Evolutionary conservation across 2,888 invertebrate species (phyloP).

Genomic region (Anodontia alba): DNA sequence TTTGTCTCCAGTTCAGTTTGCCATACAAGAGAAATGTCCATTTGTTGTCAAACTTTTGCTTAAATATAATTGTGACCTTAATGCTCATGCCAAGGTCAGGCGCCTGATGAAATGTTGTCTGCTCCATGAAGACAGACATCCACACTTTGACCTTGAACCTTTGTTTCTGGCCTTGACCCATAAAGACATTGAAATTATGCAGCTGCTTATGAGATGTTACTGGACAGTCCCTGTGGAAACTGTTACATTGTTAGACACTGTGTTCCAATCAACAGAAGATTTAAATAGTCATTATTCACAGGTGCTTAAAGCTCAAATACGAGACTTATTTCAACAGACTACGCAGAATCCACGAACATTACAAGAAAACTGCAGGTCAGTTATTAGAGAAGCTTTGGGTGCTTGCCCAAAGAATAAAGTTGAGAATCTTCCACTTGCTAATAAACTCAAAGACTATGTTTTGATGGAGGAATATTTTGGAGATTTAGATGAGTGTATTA

Average conservation of each 20-base stretch:
- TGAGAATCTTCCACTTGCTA: slow-evolving; percentile 73
- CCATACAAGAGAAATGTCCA: slow-evolving; percentile 75
- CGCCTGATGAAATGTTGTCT: slow-evolving; percentile 76
- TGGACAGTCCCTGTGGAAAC: slow-evolving; percentile 69
- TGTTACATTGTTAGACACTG: slow-evolving; percentile 70
- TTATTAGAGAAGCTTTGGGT: slow-evolving; percentile 72
- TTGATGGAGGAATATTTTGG: slow-evolving; percentile 75
- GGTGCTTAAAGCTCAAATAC: slow-evolving; percentile 69
- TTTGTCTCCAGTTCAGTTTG: slow-evolving; percentile 78
- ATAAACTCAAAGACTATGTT: slow-evolving; percentile 78
- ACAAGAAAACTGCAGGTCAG: slow-evolving; percentile 77
- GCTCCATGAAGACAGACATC: slow-evolving; percentile 79
- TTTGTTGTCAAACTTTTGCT: slow-evolving; percentile 75
- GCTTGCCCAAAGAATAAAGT: slow-evolving; percentile 71
- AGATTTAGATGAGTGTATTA: slow-evolving; percentile 41
- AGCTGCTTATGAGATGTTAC: slow-evolving; percentile 77
- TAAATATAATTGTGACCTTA: slow-evolving; percentile 80
- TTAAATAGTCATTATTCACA: slow-evolving; percentile 69
- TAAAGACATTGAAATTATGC: slow-evolving; percentile 78
- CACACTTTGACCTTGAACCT: slow-evolving; percentile 83
- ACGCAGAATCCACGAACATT: slow-evolving; percentile 71
- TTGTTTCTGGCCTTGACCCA: slow-evolving; percentile 81
- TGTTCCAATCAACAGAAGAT: slow-evolving; percentile 75
- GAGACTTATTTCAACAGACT: slow-evolving; percentile 68
- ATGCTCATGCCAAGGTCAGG: slow-evolving; percentile 72